A percentile compares a stretch with the other conserved stretches of the same genome.
phyloP scores from a whole-genome alignment of 2,113 vertebrate species.

The Panthera tigris region DNA sequence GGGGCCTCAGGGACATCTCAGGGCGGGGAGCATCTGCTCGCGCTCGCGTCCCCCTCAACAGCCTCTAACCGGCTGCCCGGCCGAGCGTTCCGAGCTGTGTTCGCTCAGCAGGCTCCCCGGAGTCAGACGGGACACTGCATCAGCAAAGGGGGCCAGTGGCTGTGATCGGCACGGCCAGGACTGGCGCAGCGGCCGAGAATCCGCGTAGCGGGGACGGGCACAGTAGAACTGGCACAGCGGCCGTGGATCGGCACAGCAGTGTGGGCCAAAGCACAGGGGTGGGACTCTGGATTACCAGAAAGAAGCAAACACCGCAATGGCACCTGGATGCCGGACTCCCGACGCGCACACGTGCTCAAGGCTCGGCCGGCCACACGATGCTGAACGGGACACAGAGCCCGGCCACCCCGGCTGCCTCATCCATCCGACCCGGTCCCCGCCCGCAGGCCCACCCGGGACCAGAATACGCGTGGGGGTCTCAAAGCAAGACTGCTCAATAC shows the following conservation, averaged over 20 bases:
- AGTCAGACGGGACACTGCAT: neutral
- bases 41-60: neutral
- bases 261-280: rapidly evolving
- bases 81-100: neutral
- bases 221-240: too few species aligned
- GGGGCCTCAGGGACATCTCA: neutral
- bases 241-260: neutral
- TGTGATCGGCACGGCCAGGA: too few species aligned
- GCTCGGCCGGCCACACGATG: neutral
- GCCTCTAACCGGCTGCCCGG: neutral
- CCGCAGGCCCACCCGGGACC: neutral
- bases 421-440: neutral
- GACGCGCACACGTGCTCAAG: rapidly evolving
- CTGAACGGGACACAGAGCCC: rapidly evolving
- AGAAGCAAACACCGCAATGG: neutral
- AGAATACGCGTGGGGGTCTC: neutral
- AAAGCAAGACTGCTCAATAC: neutral
- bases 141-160: rapidly evolving
- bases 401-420: neutral
- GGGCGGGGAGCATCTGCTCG: too few species aligned
- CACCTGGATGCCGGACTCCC: neutral
- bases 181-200: too few species aligned
- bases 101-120: too few species aligned
- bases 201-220: neutral
- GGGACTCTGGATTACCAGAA: too few species aligned